Percentiles rank a stretch among this genome's conserved stretches.
Evolutionary conservation across 2,888 invertebrate genomes (phyloP).

Genomic region (Acholoe squamosa): DNA sequence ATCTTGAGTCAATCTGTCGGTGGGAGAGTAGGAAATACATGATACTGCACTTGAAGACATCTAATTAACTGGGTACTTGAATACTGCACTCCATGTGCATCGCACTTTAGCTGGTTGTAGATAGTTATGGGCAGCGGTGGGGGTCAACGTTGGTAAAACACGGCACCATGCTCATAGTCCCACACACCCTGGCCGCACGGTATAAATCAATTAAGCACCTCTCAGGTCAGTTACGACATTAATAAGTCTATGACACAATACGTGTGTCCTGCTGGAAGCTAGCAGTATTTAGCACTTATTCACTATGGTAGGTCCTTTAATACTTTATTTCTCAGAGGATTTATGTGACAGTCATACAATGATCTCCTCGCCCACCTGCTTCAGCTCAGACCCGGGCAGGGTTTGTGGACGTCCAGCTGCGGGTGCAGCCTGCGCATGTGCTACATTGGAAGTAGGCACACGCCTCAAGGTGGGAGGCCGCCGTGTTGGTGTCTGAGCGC

Average conservation of each 20-base stretch:
- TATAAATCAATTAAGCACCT: not conserved
- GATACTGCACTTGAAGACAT: no score
- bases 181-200: no score
- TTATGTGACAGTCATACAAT: conserved; percentile 45
- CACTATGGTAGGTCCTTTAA: not conserved
- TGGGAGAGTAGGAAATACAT: not conserved
- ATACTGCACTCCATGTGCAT: not conserved
- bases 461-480: conserved; percentile 69
- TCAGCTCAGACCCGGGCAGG: conserved; percentile 51
- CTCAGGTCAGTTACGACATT: not conserved
- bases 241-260: not conserved
- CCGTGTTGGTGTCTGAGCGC: conserved; percentile 71
- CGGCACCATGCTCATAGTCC: not conserved
- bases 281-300: not conserved
- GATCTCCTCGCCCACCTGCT: conserved; percentile 66
- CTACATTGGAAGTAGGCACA: not conserved
- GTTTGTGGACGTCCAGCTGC: not conserved
- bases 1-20: not conserved
- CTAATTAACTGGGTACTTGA: no score
- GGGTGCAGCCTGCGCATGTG: not conserved
- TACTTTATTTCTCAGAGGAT: not conserved
- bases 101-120: not conserved
- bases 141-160: not conserved
- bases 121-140: not conserved
- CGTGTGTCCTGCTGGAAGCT: not conserved